These are phyloP conservation scores for Rhyacichthys aspro DNA, from an alignment of 2,797 vertebrate genomes.

Conservation along the genomic window DNA sequence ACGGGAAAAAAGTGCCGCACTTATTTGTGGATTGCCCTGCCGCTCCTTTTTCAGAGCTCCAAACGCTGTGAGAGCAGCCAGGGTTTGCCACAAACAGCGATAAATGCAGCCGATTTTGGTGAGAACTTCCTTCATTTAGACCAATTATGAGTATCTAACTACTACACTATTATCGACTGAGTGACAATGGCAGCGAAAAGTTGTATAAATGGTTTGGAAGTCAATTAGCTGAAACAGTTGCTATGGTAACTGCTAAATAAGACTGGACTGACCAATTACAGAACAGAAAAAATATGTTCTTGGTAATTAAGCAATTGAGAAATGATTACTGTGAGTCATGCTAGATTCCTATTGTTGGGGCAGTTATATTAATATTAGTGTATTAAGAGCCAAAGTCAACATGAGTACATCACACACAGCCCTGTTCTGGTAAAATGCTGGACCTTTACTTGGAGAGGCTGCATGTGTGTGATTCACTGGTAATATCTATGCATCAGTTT, in stretches of 20 bases:
- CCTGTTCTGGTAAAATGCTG: no score
- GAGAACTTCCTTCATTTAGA: slow-evolving; percentile 2
- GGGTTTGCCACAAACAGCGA: not conserved
- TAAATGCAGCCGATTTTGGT: not conserved
- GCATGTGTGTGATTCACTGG: no score
- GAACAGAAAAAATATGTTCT: slow-evolving; percentile 12
- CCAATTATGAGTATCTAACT: not conserved
- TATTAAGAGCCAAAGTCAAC: no score
- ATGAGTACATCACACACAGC: no score
- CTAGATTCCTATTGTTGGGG: no score
- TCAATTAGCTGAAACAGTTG: slow-evolving; percentile 17
- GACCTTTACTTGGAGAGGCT: no score
- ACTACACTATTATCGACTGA: not conserved
- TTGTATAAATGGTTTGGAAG: not conserved
- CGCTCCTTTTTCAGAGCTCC: slow-evolving; percentile 24
- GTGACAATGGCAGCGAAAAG: slow-evolving; percentile 15
- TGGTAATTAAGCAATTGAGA: slow-evolving; percentile 29
- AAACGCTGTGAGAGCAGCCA: slow-evolving; percentile 7
- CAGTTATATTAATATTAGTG: no score
- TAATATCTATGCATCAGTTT: no score
- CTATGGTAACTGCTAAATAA: slow-evolving; percentile 34
- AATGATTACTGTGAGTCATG: slow-evolving; percentile 20
- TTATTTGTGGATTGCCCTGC: slow-evolving; percentile 48
- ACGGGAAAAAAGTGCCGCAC: slow-evolving; percentile 29
- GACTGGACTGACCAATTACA: slow-evolving; percentile 24